Evolutionary conservation across 2,797 vertebrate species (phyloP), one percentile per base, ranked within the genome.

Genomic region (Halcyon badia): DNA sequence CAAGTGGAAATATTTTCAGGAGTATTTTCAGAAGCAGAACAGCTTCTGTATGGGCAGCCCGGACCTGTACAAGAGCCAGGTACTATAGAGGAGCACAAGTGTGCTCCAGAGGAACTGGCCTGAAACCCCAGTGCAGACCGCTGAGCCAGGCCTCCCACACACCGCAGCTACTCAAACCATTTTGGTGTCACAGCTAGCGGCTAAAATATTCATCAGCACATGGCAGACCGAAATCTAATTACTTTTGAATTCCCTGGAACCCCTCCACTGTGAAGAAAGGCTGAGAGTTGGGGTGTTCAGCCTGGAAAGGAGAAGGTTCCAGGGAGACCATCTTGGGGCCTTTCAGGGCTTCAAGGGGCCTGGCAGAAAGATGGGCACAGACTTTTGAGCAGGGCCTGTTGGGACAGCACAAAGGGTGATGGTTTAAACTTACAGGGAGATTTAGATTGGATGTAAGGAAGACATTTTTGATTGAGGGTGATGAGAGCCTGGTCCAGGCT

Each of bases 101-200:
- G 16, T 10, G 18, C 25, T 60, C 37, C 15, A 52, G 9, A 75
- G 35, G 10, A 35, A 37, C 57, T 21, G 14, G 66, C 16, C 69
- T 49, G 14, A 52, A 72, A 35, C 65, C 66, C 80, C 66, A 65
- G 14, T 3, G 8, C 5, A 3, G 9, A 37, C 17, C 26, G 22
- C 28, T 28, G 19, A 90, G 10, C n/a, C 31, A 48, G 44, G 17
- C 22, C 30, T 19, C 41, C 16, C 33, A 31, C 15, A 37, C 15
- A 3, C 28, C 7, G 28, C 66, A 37, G 37, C 39, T 57, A n/a
- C 44, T 24, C 15, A 7, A 77, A 56, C 2, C 8, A 1, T 2
- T 64, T 35, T 1, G 26, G 6, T 15, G 1, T 10, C 11, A 8
- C 1, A 22, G 6, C 3, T n/a, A 6, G 48, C 0, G 24, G 9